phyloP scores from a whole-genome alignment of 2,797 vertebrate species.

The Melanogrammus aeglefinus region DNA sequence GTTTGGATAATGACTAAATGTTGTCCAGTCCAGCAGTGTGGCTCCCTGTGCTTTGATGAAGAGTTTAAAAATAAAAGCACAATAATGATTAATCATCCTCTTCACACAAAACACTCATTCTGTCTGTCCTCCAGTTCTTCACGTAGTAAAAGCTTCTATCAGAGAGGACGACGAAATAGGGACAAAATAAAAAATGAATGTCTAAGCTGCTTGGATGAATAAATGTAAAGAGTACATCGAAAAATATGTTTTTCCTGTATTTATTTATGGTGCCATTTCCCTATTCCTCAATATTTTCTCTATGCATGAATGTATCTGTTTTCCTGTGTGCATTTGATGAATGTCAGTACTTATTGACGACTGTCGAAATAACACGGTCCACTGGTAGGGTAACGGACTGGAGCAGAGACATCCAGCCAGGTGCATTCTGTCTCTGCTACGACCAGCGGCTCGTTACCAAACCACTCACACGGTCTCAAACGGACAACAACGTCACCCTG shows the following conservation, averaged over 20 bases:
- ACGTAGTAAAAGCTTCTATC: slow-evolving; percentile 14
- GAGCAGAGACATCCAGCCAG: neutral
- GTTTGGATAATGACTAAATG: slow-evolving; percentile 65
- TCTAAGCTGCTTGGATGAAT: slow-evolving; percentile 3
- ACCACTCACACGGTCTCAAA: neutral
- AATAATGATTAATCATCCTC: slow-evolving; percentile 18
- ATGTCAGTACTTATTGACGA: neutral
- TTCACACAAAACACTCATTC: neutral
- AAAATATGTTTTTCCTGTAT: slow-evolving; percentile 17
- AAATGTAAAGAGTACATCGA: neutral
- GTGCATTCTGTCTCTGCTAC: neutral
- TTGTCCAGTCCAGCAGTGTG: slow-evolving; percentile 43
- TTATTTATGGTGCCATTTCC: neutral
- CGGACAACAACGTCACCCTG: neutral
- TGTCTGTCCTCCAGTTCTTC: slow-evolving; percentile 40
- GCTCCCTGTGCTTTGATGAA: slow-evolving; percentile 36
- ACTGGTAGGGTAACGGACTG: neutral
- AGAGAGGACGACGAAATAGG: neutral
- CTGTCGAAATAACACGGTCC: neutral
- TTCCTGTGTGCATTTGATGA: neutral
- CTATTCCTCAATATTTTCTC: neutral
- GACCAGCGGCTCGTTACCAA: neutral
- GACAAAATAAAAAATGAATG: slow-evolving; percentile 9
- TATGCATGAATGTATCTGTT: neutral
- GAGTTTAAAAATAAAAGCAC: slow-evolving; percentile 67